Conservation (phyloP, 2,113 vertebrate species). For the Clinocottus analis region DNA sequence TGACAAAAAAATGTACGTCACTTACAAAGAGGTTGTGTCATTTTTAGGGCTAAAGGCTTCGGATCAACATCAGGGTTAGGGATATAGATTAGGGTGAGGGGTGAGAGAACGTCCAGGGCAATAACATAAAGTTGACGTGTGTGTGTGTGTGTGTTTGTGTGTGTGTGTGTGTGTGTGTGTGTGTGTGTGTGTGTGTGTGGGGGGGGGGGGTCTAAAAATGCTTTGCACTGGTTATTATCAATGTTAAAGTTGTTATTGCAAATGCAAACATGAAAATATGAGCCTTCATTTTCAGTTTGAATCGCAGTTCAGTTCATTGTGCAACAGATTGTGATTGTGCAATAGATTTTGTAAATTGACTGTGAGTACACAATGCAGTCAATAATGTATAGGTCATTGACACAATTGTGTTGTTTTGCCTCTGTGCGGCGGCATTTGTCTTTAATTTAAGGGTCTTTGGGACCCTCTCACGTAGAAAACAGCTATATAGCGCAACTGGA, state of each 20-base stretch:
- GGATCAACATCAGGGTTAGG: conserved; percentile 16
- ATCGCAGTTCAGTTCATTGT: background rate
- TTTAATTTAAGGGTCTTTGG: background rate
- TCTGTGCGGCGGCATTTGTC: background rate
- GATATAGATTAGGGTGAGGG: background rate
- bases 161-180: background rate
- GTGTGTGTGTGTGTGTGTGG: background rate
- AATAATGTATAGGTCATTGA: background rate
- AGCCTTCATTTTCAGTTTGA: conserved; percentile 16
- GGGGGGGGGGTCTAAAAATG: background rate
- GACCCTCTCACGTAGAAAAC: background rate
- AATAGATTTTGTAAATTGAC: conserved; percentile 8
- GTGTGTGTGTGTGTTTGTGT: background rate
- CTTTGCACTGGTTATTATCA: conserved; percentile 15
- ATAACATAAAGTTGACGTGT: background rate
- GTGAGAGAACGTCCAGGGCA: background rate
- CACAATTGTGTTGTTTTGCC: background rate
- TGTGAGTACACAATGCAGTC: conserved; percentile 6
- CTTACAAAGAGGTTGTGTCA: conserved; percentile 24
- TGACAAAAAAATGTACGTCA: conserved; percentile 8
- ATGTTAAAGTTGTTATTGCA: background rate
- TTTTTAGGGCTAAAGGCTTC: conserved; percentile 11
- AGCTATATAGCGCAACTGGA: background rate
- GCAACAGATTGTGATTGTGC: conserved; percentile 2
- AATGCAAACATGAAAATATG: background rate